Percentiles rank a stretch among this genome's conserved stretches.
Evolutionary conservation across 2,113 vertebrate species (phyloP).

Genomic region (Chiloscyllium plagiosum): DNA sequence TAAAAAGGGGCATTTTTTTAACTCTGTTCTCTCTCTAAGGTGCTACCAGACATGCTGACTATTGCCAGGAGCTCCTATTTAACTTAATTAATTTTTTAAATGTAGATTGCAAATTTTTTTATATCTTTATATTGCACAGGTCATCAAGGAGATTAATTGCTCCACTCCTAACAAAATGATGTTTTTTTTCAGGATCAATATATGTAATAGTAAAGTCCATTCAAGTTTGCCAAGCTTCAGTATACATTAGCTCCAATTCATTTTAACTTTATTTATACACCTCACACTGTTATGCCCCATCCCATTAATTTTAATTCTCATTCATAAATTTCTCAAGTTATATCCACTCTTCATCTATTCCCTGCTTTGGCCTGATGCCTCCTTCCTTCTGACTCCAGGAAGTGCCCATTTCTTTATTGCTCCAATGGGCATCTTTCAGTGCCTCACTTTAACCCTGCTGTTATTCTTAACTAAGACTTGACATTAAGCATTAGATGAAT

Average conservation of each 20-base stretch:
- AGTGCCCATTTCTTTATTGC: not conserved
- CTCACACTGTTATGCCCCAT: not conserved
- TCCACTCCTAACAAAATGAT: not conserved
- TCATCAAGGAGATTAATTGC: not conserved
- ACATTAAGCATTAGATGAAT: not conserved
- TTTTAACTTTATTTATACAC: not conserved
- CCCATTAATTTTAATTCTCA: not conserved
- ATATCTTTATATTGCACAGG: not conserved
- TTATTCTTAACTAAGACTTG: not conserved
- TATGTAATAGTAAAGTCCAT: not conserved
- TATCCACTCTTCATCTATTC: not conserved
- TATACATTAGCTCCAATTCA: not conserved
- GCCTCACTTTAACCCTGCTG: not conserved
- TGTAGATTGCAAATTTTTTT: not conserved
- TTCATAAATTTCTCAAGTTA: not conserved
- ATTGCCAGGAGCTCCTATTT: too few relatives aligned
- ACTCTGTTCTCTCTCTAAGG: too few relatives aligned
- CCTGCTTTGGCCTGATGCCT: not conserved
- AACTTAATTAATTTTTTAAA: not conserved
- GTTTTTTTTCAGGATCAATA: not conserved
- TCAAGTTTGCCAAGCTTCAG: not conserved
- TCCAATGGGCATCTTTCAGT: not conserved
- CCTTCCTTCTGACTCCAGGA: not conserved
- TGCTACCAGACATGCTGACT: too few relatives aligned
- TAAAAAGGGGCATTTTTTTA: too few relatives aligned